Conservation (phyloP, 1,140 invertebrate genomes). For the Drosophila nannoptera region DNA sequence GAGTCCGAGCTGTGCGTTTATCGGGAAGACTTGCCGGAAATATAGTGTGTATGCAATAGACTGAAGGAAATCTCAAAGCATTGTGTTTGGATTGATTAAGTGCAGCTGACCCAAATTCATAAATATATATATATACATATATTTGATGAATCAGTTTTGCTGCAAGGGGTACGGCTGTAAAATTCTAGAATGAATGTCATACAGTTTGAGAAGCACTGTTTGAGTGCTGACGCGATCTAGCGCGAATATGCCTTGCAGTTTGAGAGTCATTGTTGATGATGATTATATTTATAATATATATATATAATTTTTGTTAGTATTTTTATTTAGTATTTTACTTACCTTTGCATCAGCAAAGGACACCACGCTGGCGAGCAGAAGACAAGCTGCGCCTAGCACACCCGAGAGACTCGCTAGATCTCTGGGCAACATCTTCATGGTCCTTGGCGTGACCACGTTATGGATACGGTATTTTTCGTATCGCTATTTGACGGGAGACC, state of each 20-base stretch:
- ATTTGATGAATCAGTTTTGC: conserved; percentile 16
- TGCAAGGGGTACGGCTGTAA: neutral
- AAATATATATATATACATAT: neutral
- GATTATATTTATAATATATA: neutral
- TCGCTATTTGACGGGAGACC: conserved; percentile 14
- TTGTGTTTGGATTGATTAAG: conserved; percentile 52
- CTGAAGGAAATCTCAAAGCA: conserved; percentile 23
- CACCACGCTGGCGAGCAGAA: conserved; percentile 54
- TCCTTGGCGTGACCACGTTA: conserved; percentile 45
- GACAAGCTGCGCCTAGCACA: conserved; percentile 59
- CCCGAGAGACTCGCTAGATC: conserved; percentile 75
- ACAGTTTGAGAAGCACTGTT: conserved; percentile 19
- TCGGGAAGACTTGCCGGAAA: conserved; percentile 49
- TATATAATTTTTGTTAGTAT: neutral
- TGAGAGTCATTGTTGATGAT: conserved; percentile 9
- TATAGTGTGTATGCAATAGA: conserved; percentile 38
- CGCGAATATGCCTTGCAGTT: conserved; percentile 10
- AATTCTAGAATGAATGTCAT: conserved; percentile 17
- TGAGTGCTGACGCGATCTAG: neutral
- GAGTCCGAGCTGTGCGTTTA: conserved; percentile 21
- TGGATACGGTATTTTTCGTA: conserved; percentile 6
- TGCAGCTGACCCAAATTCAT: conserved; percentile 58
- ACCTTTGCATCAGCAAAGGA: conserved; percentile 61
- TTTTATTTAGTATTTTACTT: conserved; percentile 35
- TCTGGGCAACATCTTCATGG: conserved; percentile 73